Base-by-base conservation (phyloP, 2,888 invertebrate species). In the Griposia aprilina region DNA sequence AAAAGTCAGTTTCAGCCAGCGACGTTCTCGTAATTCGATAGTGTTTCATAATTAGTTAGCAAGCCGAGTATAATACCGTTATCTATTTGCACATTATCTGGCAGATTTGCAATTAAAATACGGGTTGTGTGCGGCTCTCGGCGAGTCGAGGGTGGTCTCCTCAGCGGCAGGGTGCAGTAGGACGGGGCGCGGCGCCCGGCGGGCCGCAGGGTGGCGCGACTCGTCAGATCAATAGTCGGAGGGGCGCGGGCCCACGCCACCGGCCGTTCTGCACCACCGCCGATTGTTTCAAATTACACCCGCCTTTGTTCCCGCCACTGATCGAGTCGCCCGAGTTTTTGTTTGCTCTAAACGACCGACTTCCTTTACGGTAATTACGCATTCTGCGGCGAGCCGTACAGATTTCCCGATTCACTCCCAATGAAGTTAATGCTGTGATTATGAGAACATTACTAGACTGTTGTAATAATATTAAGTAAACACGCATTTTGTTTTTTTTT, bases 61-160 rank as follows among this genome's bases (percentile, higher is more conserved):
- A 93, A 95, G 94, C 92, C 90, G 93, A 94, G 95, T 95, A 95
- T 96, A 96, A 97, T 96, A 92, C 94, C 93, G 95, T 96, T 97
- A 96, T 96, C 96, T 96, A 96, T 97, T 97, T 96, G 95, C 95
- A 95, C 96, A 96, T 97, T 96, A 96, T 96, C 97, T 96, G 94
- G 96, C 95, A 96, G 96, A 97, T 97, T 96, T 96, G 96, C 97
- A 97, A 97, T 97, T 97, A 97, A 96, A 97, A 96, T 96, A 95
- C 93, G 96, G 95, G 95, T 94, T 95, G 95, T 94, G 91, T 90
- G 92, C 91, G 90, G 87, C 90, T 90, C 82, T 88, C 87, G 91
- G 80, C 89, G 88, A 86, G 90, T 91, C 83, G 86, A 88, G 92
- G 93, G 91, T 90, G 91, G 91, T 85, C 89, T 89, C 87, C 88